Percentiles rank a stretch among this genome's conserved stretches.
These are phyloP conservation scores for Ceyx cyanopectus DNA, from an alignment of 2,113 vertebrate genomes.

Conservation along the genomic window DNA sequence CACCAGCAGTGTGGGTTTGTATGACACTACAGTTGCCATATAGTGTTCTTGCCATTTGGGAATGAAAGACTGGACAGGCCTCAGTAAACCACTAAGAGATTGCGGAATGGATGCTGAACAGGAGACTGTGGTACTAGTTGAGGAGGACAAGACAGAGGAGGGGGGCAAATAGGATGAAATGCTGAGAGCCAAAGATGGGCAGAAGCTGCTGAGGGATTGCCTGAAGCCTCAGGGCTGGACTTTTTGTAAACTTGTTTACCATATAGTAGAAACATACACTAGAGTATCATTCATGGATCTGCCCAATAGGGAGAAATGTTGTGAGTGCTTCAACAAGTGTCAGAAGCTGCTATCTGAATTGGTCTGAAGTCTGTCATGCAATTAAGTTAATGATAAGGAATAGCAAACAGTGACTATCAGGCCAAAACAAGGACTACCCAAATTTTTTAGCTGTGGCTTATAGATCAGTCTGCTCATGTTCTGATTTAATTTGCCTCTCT, in stretches of 20 bases:
- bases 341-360: neutral
- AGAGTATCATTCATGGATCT: neutral
- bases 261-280: neutral
- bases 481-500: neutral
- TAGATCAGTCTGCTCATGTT: neutral
- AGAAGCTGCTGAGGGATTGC: neutral
- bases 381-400: fast-evolving
- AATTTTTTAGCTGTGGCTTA: neutral
- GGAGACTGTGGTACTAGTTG: neutral
- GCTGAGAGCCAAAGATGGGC: neutral
- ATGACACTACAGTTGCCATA: neutral
- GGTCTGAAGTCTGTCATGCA: neutral
- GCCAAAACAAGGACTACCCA: neutral
- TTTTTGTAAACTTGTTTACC: neutral
- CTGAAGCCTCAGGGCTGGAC: neutral
- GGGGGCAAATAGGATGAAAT: neutral
- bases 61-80: neutral
- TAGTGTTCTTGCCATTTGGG: neutral
- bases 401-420: fast-evolving
- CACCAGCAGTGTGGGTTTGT: neutral
- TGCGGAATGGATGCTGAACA: neutral
- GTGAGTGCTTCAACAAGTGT: neutral
- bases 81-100: neutral
- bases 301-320: neutral
- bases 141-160: neutral